Evolutionary conservation across 2,797 vertebrate genomes (phyloP).

Genomic region (Danio tinwini): DNA sequence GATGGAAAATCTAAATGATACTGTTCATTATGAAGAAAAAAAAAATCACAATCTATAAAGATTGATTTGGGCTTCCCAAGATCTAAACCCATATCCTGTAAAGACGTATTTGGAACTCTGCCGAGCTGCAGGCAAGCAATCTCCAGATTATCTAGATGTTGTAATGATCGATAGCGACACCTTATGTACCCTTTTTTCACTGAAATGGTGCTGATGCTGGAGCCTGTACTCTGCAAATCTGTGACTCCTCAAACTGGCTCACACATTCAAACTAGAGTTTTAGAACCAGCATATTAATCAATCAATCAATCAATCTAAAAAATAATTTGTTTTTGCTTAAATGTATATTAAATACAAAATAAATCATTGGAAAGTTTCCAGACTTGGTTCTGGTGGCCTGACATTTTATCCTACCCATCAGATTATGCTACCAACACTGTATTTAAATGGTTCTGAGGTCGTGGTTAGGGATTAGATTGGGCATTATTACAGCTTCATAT

Average conservation of each 20-base stretch:
- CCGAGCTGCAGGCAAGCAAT: slow-evolving; percentile 71
- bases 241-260: background rate
- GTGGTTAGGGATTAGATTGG: no score
- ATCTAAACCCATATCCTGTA: slow-evolving; percentile 77
- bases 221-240: background rate
- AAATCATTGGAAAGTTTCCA: background rate
- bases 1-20: slow-evolving; percentile 72
- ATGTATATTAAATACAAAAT: no score
- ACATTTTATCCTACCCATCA: no score
- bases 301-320: background rate
- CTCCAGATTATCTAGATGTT: slow-evolving; percentile 75
- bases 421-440: no score
- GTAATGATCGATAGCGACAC: slow-evolving; percentile 77
- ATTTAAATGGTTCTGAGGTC: no score
- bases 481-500: no score
- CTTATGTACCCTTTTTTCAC: slow-evolving; percentile 45
- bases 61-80: slow-evolving; percentile 81
- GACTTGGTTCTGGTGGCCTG: background rate
- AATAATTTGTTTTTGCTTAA: background rate
- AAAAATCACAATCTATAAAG: slow-evolving; percentile 76
- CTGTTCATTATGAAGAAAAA: slow-evolving; percentile 68
- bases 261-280: background rate
- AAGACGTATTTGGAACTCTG: slow-evolving; percentile 75
- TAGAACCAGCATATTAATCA: background rate
- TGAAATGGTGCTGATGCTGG: slow-evolving; percentile 63